These are phyloP conservation scores for Silurus asotus DNA, from an alignment of 2,113 vertebrate species.

Conservation along the genomic window DNA sequence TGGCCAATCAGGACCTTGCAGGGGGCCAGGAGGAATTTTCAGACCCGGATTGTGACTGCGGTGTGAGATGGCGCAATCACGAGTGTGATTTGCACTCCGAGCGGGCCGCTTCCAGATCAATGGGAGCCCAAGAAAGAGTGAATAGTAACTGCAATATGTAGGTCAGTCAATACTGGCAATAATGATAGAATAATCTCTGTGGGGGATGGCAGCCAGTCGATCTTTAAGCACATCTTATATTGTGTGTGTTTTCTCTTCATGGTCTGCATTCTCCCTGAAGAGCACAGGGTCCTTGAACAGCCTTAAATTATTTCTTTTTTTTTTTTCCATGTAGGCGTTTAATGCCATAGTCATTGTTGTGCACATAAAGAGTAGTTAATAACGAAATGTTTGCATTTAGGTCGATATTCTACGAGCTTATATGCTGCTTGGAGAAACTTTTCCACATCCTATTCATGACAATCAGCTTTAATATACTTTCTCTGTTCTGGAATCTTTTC, in stretches of 20 bases:
- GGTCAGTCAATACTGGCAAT: slow-evolving; percentile 57
- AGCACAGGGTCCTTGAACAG: slow-evolving; percentile 21
- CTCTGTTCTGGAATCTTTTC: not conserved
- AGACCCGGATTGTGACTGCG: slow-evolving; percentile 9
- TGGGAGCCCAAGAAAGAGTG: slow-evolving; percentile 50
- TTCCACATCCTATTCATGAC: not conserved
- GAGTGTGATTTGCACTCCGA: slow-evolving; percentile 53
- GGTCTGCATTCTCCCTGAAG: slow-evolving; percentile 4
- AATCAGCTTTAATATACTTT: not conserved
- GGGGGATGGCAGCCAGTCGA: slow-evolving; percentile 35
- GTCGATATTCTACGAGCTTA: too few species aligned
- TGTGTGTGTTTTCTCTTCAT: slow-evolving; percentile 38
- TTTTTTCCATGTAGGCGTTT: not conserved
- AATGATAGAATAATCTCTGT: slow-evolving; percentile 55
- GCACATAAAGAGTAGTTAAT: not conserved
- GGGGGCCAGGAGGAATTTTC: slow-evolving; percentile 36
- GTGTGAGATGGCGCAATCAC: slow-evolving; percentile 53
- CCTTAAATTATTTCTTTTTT: not conserved
- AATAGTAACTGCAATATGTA: slow-evolving; percentile 53
- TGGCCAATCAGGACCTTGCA: slow-evolving; percentile 40
- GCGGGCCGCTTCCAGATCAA: slow-evolving; percentile 56
- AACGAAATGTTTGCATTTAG: not conserved
- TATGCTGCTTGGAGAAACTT: not conserved
- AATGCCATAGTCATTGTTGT: not conserved
- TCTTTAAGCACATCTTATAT: slow-evolving; percentile 43